Evolutionary conservation across 2,797 vertebrate species (phyloP).

Genomic region (Paramormyrops hopkinsi): DNA sequence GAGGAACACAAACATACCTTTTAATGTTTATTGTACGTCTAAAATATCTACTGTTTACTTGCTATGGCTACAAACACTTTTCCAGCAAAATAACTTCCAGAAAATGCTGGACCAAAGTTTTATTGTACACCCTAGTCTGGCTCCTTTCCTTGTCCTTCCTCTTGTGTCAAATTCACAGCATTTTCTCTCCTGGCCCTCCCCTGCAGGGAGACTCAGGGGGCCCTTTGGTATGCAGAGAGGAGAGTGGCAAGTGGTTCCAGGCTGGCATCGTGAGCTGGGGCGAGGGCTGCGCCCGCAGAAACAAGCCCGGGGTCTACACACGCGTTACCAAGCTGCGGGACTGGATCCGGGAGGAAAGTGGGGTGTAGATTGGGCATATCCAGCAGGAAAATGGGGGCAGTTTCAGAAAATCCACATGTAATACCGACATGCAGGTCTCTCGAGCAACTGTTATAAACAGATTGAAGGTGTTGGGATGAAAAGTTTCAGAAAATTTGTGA

Average conservation of each 20-base stretch:
- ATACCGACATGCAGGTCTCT: not conserved
- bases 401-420: not conserved
- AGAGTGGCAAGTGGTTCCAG: constrained; percentile 71
- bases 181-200: not conserved
- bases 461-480: not conserved
- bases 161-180: not conserved
- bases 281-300: constrained; percentile 65
- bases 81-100: not conserved
- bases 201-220: constrained; percentile 71
- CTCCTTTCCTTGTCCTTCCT: not conserved
- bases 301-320: constrained; percentile 68
- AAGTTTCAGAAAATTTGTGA: not conserved
- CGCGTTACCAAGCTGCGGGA: constrained; percentile 60
- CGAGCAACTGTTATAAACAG: not conserved
- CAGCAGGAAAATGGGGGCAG: not conserved
- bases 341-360: constrained; percentile 53
- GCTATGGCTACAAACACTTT: not conserved
- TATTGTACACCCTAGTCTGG: not conserved
- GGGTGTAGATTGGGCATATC: constrained; percentile 28
- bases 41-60: not conserved
- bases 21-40: constrained; percentile 25
- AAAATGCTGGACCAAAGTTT: not conserved
- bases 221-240: constrained; percentile 63
- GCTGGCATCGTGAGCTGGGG: constrained; percentile 74
- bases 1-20: constrained; percentile 26